Evolutionary conservation across 2,797 vertebrate genomes (phyloP), one percentile per base, ranked within the genome.

Genomic region (Helicolenus hilgendorfi): DNA sequence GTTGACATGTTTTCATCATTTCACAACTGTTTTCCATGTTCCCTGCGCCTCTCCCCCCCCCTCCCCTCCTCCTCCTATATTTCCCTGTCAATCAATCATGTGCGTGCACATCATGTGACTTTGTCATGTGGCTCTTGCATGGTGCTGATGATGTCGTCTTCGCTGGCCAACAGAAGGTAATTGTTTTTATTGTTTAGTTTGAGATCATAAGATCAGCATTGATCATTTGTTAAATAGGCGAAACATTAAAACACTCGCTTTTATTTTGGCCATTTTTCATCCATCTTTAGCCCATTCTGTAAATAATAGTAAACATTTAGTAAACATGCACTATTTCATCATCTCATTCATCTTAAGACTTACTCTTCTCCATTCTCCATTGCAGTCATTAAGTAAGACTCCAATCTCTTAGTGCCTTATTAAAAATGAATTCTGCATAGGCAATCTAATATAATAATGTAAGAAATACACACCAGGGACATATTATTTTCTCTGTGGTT

Each of bases 51-150:
- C n/a, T n/a, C 49, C 49, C 49, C 49, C 11, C 45, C 63, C 49
- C 95, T 94, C 96, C 97, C 97, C 97, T 96, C 96, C 97, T 97
- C 97, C 97, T 96, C 96, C 96, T 97, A 96, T 98, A 97, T 98
- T 98, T 98, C 98, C 98, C 98, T 98, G 98, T 98, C 98, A 98
- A 99, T 98, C 98, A 97, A 98, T 99, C 98, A 99, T 98, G 98
- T 99, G 98, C 98, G 98, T 99, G 98, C 98, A 94, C 98, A 98
- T 99, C 98, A 99, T 99, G 98, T 99, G 99, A 98, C 98, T 98
- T 97, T 99, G 98, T 99, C 99, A 99, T 99, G 98, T 99, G 99
- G 98, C 98, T 97, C 97, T 99, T 99, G 98, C 98, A 99, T 99
- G 99, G 98, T 98, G 98, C 98, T 99, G 99, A 96, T 97, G 99